These are phyloP conservation scores for Polypterus bichir DNA, from an alignment of 2,113 vertebrate genomes.

Conservation along the genomic window DNA sequence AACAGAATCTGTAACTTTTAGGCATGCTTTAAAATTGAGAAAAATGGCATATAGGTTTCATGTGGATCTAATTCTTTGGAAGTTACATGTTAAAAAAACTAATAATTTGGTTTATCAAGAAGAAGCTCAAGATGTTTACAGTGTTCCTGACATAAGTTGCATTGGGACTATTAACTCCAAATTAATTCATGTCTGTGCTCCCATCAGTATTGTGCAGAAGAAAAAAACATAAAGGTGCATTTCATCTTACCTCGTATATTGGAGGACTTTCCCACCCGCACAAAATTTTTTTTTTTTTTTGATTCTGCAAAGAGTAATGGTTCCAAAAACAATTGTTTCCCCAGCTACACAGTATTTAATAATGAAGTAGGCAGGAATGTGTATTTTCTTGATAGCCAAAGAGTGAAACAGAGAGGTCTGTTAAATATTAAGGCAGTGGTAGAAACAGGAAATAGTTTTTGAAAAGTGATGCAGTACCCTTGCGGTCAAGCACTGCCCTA, in stretches of 20 bases:
- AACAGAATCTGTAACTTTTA: too few relatives aligned
- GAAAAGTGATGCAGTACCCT: slow-evolving; percentile 30
- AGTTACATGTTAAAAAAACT: too few relatives aligned
- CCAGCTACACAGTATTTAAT: background rate
- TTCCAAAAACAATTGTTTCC: too few relatives aligned
- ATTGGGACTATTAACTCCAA: background rate
- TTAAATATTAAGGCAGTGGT: slow-evolving; percentile 44
- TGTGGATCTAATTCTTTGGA: too few relatives aligned
- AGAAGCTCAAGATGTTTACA: slow-evolving; percentile 13
- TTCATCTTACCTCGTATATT: too few relatives aligned
- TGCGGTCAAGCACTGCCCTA: slow-evolving; percentile 16
- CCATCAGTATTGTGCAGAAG: background rate
- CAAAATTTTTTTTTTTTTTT: too few relatives aligned
- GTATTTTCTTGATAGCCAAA: slow-evolving; percentile 16
- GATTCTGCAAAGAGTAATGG: too few relatives aligned
- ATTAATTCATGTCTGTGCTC: background rate
- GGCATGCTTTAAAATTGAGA: too few relatives aligned
- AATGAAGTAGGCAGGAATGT: slow-evolving; percentile 12
- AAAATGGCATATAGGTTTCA: too few relatives aligned
- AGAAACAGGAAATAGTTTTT: slow-evolving; percentile 51
- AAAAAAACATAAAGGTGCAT: too few relatives aligned
- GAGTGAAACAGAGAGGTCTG: slow-evolving; percentile 38
- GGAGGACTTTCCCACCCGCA: too few relatives aligned
- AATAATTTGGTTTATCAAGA: too few relatives aligned
- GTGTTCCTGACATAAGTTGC: background rate